A percentile compares a stretch with the other conserved stretches of the same genome.
phyloP scores from a whole-genome alignment of 2,113 vertebrate species.

The Cercopithecus mona region DNA sequence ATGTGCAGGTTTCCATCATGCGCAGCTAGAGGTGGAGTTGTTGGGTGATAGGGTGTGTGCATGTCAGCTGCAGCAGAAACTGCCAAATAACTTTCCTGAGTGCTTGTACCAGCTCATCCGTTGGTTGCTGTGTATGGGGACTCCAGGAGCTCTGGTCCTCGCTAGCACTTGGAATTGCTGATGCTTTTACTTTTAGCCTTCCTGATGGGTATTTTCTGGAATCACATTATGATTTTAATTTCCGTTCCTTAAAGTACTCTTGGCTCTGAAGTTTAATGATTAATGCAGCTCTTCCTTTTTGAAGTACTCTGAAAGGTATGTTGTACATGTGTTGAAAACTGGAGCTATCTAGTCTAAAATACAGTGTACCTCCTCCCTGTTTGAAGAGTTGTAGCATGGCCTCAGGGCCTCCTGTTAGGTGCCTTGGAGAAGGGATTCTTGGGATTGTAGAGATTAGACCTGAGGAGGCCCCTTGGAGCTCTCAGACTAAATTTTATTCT shows the following conservation, averaged over 20 bases:
- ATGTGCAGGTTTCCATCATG: too few relatives aligned
- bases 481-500: background rate
- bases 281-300: background rate
- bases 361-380: accelerated
- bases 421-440: background rate
- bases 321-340: background rate
- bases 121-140: accelerated
- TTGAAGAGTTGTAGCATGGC: accelerated
- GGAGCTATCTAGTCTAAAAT: background rate
- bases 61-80: accelerated
- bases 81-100: background rate
- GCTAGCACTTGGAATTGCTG: accelerated
- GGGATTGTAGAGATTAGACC: background rate
- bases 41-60: too few relatives aligned
- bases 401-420: accelerated
- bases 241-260: background rate
- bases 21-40: background rate
- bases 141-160: accelerated
- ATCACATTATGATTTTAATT: background rate
- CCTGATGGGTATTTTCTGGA: background rate
- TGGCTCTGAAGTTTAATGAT: background rate
- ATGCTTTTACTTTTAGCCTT: background rate
- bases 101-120: accelerated
- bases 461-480: background rate
- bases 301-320: background rate